Percentiles rank a stretch among this genome's conserved stretches.
These are phyloP conservation scores for Adelphocoris suturalis DNA, from an alignment of 2,888 invertebrate species.

Conservation along the genomic window DNA sequence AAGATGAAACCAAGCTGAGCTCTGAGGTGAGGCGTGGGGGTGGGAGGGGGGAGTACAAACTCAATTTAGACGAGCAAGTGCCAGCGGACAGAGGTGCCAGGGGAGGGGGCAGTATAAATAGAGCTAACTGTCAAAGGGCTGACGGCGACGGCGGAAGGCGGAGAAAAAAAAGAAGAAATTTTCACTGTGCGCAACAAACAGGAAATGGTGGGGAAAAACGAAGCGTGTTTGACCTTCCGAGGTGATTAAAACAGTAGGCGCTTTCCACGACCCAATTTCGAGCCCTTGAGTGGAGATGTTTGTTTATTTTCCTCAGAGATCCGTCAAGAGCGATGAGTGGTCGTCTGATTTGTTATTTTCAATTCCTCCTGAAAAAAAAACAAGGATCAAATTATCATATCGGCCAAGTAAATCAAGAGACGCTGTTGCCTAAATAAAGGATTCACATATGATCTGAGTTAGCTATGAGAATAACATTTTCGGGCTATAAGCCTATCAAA, in stretches of 20 bases:
- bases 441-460: too few species aligned
- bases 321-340: background rate
- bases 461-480: too few species aligned
- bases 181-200: background rate
- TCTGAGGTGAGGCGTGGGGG: background rate
- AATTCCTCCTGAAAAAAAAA: too few species aligned
- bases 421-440: too few species aligned
- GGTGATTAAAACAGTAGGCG: slow-evolving; percentile 25
- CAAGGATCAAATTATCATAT: too few species aligned
- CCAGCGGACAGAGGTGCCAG: slow-evolving; percentile 7
- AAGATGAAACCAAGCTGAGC: slow-evolving; percentile 14
- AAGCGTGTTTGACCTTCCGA: slow-evolving; percentile 19
- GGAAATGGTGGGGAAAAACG: slow-evolving; percentile 9
- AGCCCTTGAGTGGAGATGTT: background rate
- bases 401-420: too few species aligned
- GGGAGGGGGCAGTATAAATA: slow-evolving; percentile 1
- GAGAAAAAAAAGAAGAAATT: background rate
- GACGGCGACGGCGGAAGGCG: background rate
- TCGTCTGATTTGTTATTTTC: background rate
- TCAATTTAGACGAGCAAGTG: slow-evolving; percentile 13
- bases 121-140: slow-evolving; percentile 5
- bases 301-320: slow-evolving; percentile 1
- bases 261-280: background rate
- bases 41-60: background rate
- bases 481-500: too few species aligned